Evolutionary conservation across 2,113 vertebrate genomes (phyloP).

Genomic region (Panthera tigris): DNA sequence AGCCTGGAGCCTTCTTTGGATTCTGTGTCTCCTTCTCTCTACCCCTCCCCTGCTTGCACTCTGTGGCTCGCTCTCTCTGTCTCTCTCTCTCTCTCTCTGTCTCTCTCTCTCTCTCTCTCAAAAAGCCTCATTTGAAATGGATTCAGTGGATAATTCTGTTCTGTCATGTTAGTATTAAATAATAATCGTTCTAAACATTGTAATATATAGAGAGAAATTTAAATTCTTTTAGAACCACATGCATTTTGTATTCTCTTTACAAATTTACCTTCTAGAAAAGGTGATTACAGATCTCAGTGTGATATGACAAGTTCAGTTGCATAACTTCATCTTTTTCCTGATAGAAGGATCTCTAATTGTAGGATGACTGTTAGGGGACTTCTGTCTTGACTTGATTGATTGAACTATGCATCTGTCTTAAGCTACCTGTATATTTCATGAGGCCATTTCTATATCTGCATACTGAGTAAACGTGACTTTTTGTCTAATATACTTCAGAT

Average conservation of each 20-base stretch:
- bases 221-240: background rate
- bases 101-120: no score
- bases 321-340: constrained; percentile 5
- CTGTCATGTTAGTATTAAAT: background rate
- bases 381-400: background rate
- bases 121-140: background rate
- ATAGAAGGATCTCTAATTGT: constrained; percentile 16
- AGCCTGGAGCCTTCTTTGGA: no score
- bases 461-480: background rate
- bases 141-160: background rate
- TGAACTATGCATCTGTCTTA: constrained; percentile 3
- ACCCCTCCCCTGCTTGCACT: no score
- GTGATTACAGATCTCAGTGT: background rate
- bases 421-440: background rate
- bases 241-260: background rate
- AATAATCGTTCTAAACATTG: background rate
- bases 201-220: background rate
- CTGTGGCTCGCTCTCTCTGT: no score
- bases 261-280: background rate
- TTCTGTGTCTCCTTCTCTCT: no score
- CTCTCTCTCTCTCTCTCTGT: no score
- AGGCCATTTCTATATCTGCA: background rate
- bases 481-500: background rate
- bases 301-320: background rate
- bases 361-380: background rate